A percentile compares a stretch with the other conserved stretches of the same genome.
These are phyloP conservation scores for Noturus placidus DNA, from an alignment of 2,113 vertebrate genomes.

Conservation along the genomic window DNA sequence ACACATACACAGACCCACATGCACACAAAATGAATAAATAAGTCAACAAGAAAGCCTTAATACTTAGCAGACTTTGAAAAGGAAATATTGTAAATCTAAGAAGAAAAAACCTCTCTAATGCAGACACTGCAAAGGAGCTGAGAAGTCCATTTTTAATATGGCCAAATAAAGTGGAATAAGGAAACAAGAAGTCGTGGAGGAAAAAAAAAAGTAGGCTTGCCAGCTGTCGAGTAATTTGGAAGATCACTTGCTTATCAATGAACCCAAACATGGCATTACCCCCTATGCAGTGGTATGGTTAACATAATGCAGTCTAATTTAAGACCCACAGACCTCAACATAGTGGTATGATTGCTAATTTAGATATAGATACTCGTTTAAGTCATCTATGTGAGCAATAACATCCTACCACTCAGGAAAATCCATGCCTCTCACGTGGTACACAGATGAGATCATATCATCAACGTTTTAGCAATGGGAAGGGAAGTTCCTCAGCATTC, in stretches of 20 bases:
- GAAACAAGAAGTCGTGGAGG: neutral
- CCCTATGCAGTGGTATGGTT: neutral
- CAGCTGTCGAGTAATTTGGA: neutral
- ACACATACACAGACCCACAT: neutral
- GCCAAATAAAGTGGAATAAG: neutral
- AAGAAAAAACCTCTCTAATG: neutral
- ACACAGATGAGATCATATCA: neutral
- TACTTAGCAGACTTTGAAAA: neutral
- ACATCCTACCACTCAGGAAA: neutral
- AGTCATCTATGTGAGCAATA: too few relatives aligned
- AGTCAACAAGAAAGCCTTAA: neutral
- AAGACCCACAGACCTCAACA: neutral
- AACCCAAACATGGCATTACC: neutral
- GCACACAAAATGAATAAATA: slow-evolving; percentile 9
- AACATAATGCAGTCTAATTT: neutral
- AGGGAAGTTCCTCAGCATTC: neutral
- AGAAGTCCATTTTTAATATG: neutral
- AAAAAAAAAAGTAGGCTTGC: neutral
- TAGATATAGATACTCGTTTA: too few relatives aligned
- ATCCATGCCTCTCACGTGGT: neutral
- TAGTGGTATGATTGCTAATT: neutral
- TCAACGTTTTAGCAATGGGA: neutral
- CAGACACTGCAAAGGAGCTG: neutral
- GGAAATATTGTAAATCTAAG: slow-evolving; percentile 11
- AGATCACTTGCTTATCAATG: neutral